Percentiles rank a stretch among this genome's conserved stretches.
Evolutionary conservation across 2,888 invertebrate genomes (phyloP).

Genomic region (Drosophila atripex): DNA sequence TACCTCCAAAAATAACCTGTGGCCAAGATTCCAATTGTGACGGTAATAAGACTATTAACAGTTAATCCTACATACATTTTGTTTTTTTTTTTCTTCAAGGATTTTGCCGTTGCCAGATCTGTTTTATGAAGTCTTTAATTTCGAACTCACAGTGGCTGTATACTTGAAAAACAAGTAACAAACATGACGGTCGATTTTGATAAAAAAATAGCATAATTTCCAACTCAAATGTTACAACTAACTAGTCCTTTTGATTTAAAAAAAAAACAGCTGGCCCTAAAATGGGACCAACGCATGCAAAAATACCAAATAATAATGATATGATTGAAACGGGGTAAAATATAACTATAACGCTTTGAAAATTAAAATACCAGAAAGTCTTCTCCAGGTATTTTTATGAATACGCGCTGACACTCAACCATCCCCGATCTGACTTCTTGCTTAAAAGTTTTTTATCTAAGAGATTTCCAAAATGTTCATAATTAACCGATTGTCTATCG

Average conservation of each 20-base stretch:
- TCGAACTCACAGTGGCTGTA: background rate
- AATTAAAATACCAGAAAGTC: too few relatives aligned
- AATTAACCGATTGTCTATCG: too few relatives aligned
- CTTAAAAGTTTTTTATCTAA: too few relatives aligned
- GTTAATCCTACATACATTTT: background rate
- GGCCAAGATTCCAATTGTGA: background rate
- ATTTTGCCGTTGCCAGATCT: background rate
- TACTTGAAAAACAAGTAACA: background rate
- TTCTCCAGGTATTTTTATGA: too few relatives aligned
- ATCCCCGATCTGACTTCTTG: too few relatives aligned
- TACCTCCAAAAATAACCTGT: background rate
- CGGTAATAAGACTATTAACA: slow-evolving; percentile 1
- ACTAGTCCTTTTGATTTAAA: background rate
- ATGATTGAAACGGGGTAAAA: too few relatives aligned
- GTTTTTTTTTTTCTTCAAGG: background rate
- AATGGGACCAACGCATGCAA: background rate
- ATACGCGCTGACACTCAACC: too few relatives aligned
- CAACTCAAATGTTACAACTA: background rate
- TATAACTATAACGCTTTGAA: too few relatives aligned
- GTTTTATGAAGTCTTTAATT: background rate
- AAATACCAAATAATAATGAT: background rate
- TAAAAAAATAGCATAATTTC: background rate
- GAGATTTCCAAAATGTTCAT: too few relatives aligned
- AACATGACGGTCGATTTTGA: background rate
- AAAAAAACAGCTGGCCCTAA: background rate